Base-by-base conservation (phyloP, 2,888 invertebrate species). In the Nebria brevicollis region DNA sequence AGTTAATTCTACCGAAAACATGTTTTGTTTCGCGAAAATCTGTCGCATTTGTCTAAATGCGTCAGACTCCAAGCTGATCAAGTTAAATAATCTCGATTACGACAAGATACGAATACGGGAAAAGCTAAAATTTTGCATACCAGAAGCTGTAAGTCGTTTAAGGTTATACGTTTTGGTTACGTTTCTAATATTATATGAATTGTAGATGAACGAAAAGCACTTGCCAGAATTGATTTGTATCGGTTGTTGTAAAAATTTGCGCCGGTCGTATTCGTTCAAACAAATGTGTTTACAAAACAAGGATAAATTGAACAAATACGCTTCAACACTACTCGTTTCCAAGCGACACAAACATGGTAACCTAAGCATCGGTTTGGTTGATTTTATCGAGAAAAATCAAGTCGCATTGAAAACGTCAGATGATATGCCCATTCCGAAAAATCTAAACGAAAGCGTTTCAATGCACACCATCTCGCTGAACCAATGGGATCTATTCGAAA, bases 401-500 rank as follows among this genome's bases (percentile, higher is more conserved):
- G 7, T 54, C 0, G 26, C n/a, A n/a, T 5, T 68, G 7, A 8
- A 2, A 0, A 11, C 13, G 6, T 10, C 13, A 68, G 1, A 11
- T 10, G 68, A 68, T 68, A 1, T 68, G 13, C 68, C 68, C 8
- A 68, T 68, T 13, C 2, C 68, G 3, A 68, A 68, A 25, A 7
- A 26, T 26, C n/a, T 68, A 13, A 15, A 10, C 26, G 78, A 74
- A 26, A 75, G 80, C 3, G 41, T 72, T 6, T 80, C 80, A 11
- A 80, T 80, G 75, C 65, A 54, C 64, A 80, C 75, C 34, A 75
- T 80, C 26, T 75, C 75, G 26, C 72, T 80, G 34, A 80, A 80
- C 20, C 80, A 80, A 34, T 80, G 80, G 80, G 80, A 80, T 42
- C 25, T 80, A 1, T 80, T 80, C 20, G 80, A 80, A 75, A 80